Evolutionary conservation across 2,113 vertebrate genomes (phyloP), one percentile per base, ranked within the genome.

Genomic region (Catharus minimus): DNA sequence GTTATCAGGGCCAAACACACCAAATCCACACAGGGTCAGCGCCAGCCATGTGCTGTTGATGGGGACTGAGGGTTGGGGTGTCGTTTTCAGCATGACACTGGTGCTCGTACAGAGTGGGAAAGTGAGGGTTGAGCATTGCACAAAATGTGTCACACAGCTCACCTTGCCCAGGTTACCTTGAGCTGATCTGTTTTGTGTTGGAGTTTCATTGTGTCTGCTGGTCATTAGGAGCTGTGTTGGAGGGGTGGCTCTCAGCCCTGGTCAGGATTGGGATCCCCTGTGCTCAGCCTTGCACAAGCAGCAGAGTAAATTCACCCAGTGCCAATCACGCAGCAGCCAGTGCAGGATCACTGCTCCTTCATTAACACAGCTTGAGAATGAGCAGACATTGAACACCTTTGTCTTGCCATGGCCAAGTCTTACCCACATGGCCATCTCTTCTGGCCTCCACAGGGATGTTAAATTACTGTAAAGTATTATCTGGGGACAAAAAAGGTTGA

Each of bases 361-460:
- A 2, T 66, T 73, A 49, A 15, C 46, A 66, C 33, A 24, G 41
- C 10, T 1, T 19, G 22, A 60, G 46, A 82, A 33, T 16, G 22
- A 26, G 28, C 41, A 68, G 50, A 38, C 13, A 23, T 61, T 28
- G 39, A 88, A 47, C 20, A 82, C 11, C 38, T 49, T 38, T 41
- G 43, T 17, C 8, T 52, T 64, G 12, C 43, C 41, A 21, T 19
- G 11, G 14, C n/a, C 50, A 33, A 10, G 11, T 44, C 49, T 88
- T 57, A 65, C 44, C 28, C 44, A 57, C 1, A 1, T 20, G 44
- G 10, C 15, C 21, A 10, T 52, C 43, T 32, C 78, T 91, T 53
- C 14, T 44, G 19, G 8, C 36, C 52, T 71, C 36, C 39, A 7
- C 0, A 0, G 41, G 16, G 4, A 9, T 3, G 1, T 9, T 20